phyloP scores from a whole-genome alignment of 2,888 invertebrate species.

The Scaptomyza parva region DNA sequence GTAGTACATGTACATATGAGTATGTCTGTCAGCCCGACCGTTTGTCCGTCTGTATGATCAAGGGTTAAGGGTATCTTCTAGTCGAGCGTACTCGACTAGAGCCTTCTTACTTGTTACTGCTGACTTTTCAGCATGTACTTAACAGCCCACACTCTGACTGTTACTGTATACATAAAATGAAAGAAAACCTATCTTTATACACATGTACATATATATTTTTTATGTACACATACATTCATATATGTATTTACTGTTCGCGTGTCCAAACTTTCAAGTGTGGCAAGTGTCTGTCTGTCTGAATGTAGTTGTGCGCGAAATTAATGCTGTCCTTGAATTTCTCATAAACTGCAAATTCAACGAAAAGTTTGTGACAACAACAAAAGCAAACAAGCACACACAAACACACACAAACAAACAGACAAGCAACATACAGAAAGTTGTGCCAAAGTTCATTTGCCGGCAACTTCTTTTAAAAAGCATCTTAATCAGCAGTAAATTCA shows the following conservation, averaged over 20 bases:
- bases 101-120: too few relatives aligned
- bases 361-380: conserved; percentile 53
- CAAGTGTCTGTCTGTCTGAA: conserved; percentile 1
- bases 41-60: too few relatives aligned
- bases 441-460: conserved; percentile 60
- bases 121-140: conserved; percentile 46
- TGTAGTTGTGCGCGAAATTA: conserved; percentile 57
- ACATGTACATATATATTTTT: conserved; percentile 9
- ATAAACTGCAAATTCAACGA: conserved; percentile 76
- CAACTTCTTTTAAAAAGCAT: conserved; percentile 67
- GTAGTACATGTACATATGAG: too few relatives aligned
- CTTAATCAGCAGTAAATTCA: conserved; percentile 82
- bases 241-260: conserved; percentile 34
- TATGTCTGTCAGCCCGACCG: too few relatives aligned
- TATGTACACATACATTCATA: too few relatives aligned
- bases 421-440: conserved; percentile 49
- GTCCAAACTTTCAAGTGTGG: conserved; percentile 53
- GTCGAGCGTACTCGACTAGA: too few relatives aligned
- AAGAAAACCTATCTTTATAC: conserved; percentile 3
- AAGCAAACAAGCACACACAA: neutral
- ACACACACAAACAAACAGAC: conserved; percentile 21
- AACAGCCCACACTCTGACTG: conserved; percentile 21
- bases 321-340: conserved; percentile 76
- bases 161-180: conserved; percentile 6
- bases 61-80: too few relatives aligned